Percentiles rank a stretch among this genome's conserved stretches.
These are phyloP conservation scores for Drosophila bocki DNA, from an alignment of 1,140 invertebrate genomes.

Conservation along the genomic window DNA sequence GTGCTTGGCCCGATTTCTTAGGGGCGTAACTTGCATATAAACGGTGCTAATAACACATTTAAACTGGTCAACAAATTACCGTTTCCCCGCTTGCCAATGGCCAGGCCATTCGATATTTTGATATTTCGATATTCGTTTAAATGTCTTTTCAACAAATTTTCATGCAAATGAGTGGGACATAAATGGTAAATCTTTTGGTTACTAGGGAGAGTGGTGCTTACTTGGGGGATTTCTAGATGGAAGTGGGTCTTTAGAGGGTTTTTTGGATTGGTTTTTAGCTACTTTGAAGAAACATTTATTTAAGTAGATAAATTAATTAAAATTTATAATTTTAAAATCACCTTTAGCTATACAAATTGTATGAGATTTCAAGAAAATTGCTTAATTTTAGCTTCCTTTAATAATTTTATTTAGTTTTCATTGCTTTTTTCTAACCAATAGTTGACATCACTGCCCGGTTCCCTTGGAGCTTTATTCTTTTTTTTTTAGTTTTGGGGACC, in stretches of 20 bases:
- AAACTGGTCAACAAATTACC: constrained; percentile 83
- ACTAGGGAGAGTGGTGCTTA: neutral
- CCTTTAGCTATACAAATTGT: too few relatives aligned
- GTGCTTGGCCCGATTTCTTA: constrained; percentile 38
- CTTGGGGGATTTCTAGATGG: neutral
- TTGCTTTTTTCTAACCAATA: neutral
- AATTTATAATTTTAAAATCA: too few relatives aligned
- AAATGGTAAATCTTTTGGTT: constrained; percentile 27
- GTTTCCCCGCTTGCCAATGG: constrained; percentile 61
- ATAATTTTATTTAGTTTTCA: neutral
- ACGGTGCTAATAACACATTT: constrained; percentile 81
- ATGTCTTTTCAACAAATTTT: constrained; percentile 80
- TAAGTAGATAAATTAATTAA: too few relatives aligned
- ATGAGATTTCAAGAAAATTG: too few relatives aligned
- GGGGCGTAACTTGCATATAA: constrained; percentile 79
- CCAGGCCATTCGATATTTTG: constrained; percentile 52
- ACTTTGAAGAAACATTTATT: too few relatives aligned
- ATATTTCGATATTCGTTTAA: constrained; percentile 56
- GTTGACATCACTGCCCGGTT: neutral
- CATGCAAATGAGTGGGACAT: constrained; percentile 66
- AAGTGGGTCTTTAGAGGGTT: neutral
- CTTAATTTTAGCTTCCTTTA: too few relatives aligned
- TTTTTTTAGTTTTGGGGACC: too few relatives aligned
- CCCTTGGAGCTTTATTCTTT: neutral
- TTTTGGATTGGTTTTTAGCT: neutral